Evolutionary conservation across 2,113 vertebrate species (phyloP), one percentile per base, ranked within the genome.

Genomic region (Salvelinus namaycush): DNA sequence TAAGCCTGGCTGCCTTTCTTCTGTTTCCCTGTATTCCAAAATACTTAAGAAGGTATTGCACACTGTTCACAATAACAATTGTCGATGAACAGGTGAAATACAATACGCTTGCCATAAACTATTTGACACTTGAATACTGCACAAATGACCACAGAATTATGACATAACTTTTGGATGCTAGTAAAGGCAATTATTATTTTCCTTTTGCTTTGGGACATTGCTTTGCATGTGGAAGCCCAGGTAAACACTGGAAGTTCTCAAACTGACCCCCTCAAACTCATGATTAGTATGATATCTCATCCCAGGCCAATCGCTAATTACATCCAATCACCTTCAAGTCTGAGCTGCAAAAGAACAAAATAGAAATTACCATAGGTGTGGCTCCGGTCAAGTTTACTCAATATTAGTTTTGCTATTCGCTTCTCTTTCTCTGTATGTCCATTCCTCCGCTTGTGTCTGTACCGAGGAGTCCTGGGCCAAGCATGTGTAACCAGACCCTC

Each of bases 1-100:
- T 98, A 92, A 90, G 94, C 83, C 39, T 39, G 39, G 39, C 7
- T 39, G 39, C 39, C 14, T 29, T 5, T 34, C 59, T 84, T 69
- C 6, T 4, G 2, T 57, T 72, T 70, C n/a, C 5, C 59, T 24
- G 59, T 22, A 62, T 24, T 62, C n/a, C 59, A 5, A 22, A 62
- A n/a, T 62, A 22, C 5, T 62, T 62, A 4, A n/a, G 59, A 5
- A 62, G 18, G 5, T 22, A 22, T 20, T 62, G 59, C n/a, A 62
- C n/a, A 11, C 18, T 22, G n/a, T 62, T 62, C 16, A 62, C 59
- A 62, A 62, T 5, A 62, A 9, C 59, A 62, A 22, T 62, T 62
- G 3, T 62, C 16, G 0, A 62, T 62, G 20, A 62, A 62, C 59
- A 9, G 59, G 13, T 62, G 5, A 22, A 22, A 3, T 22, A 16